Evolutionary conservation across 2,797 vertebrate genomes (phyloP).

Genomic region (Pseudochromis fuscus): DNA sequence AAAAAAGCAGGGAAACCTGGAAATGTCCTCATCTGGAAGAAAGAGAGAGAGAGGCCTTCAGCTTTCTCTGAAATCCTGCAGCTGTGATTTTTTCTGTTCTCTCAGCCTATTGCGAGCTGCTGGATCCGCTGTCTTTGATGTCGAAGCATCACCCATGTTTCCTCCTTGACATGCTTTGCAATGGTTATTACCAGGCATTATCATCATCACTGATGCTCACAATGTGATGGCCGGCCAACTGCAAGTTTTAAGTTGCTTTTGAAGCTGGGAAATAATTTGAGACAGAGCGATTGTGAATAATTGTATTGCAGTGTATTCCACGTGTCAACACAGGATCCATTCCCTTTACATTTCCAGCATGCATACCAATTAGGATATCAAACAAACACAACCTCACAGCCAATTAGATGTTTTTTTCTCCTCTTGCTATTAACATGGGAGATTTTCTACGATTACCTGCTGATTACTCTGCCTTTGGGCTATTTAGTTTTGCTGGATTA

Average conservation of each 20-base stretch:
- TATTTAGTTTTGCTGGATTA: slow-evolving; percentile 60
- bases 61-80: slow-evolving; percentile 30
- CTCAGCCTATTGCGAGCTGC: slow-evolving; percentile 33
- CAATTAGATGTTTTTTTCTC: slow-evolving; percentile 40
- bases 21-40: slow-evolving; percentile 20
- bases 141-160: slow-evolving; percentile 38
- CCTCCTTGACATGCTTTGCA: slow-evolving; percentile 46
- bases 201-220: slow-evolving; percentile 43
- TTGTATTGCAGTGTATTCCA: slow-evolving; percentile 26
- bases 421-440: slow-evolving; percentile 47
- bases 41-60: slow-evolving; percentile 11
- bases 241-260: slow-evolving; percentile 50
- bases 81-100: slow-evolving; percentile 46
- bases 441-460: slow-evolving; percentile 54
- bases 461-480: slow-evolving; percentile 53
- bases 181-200: slow-evolving; percentile 52
- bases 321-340: slow-evolving; percentile 50
- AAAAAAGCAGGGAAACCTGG: slow-evolving; percentile 16
- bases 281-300: slow-evolving; percentile 18
- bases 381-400: slow-evolving; percentile 41
- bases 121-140: slow-evolving; percentile 56
- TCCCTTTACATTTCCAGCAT: slow-evolving; percentile 42
- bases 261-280: slow-evolving; percentile 36
- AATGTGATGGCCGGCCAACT: slow-evolving; percentile 56
- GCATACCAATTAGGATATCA: slow-evolving; percentile 52